A percentile compares a stretch with the other conserved stretches of the same genome.
Evolutionary conservation across 1,140 invertebrate genomes (phyloP).

Genomic region (Condylostylus longicornis): DNA sequence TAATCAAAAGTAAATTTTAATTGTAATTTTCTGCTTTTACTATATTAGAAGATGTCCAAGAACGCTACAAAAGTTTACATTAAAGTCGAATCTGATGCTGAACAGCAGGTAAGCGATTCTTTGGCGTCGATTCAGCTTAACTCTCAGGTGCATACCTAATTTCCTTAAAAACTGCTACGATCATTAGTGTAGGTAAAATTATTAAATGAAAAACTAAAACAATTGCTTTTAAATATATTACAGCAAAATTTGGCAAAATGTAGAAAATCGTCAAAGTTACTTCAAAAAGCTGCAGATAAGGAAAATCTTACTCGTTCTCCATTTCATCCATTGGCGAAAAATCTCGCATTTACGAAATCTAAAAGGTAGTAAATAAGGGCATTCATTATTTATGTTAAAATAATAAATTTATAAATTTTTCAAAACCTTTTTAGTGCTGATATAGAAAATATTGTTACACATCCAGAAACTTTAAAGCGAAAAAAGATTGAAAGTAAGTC

Average conservation of each 20-base stretch:
- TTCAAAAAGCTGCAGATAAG: conserved; percentile 43
- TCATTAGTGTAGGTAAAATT: conserved; percentile 5
- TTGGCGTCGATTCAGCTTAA: conserved; percentile 1
- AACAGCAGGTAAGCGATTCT: conserved; percentile 27
- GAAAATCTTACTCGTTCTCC: conserved; percentile 41
- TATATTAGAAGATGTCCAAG: conserved; percentile 25
- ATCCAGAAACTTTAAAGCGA: conserved; percentile 13
- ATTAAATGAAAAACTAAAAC: background rate
- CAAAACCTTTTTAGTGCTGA: conserved; percentile 11
- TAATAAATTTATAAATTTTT: background rate
- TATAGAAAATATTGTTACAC: conserved; percentile 14
- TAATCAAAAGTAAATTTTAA: no score
- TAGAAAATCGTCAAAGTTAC: conserved; percentile 39
- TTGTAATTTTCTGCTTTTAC: no score
- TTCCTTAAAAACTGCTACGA: conserved; percentile 2
- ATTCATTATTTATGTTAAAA: background rate
- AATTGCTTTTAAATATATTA: background rate
- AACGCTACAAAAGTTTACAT: conserved; percentile 31
- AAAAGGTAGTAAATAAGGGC: background rate
- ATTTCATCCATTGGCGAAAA: conserved; percentile 1
- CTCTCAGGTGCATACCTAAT: background rate
- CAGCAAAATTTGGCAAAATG: conserved; percentile 34
- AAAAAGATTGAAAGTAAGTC: conserved; percentile 23
- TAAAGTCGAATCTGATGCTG: conserved; percentile 32
- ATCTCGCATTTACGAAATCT: background rate